Conservation (phyloP, 2,888 invertebrate genomes). For the Dasypogon diadema region DNA sequence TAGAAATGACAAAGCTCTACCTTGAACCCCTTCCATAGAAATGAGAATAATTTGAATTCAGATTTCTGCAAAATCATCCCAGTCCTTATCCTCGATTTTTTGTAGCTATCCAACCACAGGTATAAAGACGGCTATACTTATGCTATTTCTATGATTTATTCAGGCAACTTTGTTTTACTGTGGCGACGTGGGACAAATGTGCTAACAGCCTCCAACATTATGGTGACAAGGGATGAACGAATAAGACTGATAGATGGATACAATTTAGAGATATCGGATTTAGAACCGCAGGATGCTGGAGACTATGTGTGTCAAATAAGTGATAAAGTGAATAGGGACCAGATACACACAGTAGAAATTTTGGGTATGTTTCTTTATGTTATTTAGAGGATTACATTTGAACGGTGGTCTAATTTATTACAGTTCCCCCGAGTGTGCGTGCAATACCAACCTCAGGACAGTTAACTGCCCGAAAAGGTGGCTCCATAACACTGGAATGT, state of each 20-base stretch:
- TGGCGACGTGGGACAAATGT: slow-evolving; percentile 80
- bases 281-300: slow-evolving; percentile 76
- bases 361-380: slow-evolving; percentile 66
- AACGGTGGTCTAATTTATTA: slow-evolving; percentile 36
- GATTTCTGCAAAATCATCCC: slow-evolving; percentile 1
- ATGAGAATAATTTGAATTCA: slow-evolving; percentile 5
- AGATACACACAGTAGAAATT: slow-evolving; percentile 80
- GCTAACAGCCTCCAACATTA: slow-evolving; percentile 78
- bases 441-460: slow-evolving; percentile 76
- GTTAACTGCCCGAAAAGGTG: slow-evolving; percentile 76
- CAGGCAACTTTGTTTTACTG: slow-evolving; percentile 76
- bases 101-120: not conserved
- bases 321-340: slow-evolving; percentile 76
- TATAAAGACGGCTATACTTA: slow-evolving; percentile 13
- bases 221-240: slow-evolving; percentile 78
- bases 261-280: slow-evolving; percentile 78
- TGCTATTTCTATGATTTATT: slow-evolving; percentile 56
- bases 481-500: slow-evolving; percentile 78
- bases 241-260: slow-evolving; percentile 79
- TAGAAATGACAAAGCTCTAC: too few species aligned
- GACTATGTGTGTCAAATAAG: slow-evolving; percentile 82
- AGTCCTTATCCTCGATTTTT: slow-evolving; percentile 18
- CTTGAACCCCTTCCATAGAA: slow-evolving; percentile 15
- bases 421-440: slow-evolving; percentile 77
- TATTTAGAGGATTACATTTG: slow-evolving; percentile 30